Evolutionary conservation across 2,797 vertebrate genomes (phyloP).

Genomic region (Myotis pilosus): DNA sequence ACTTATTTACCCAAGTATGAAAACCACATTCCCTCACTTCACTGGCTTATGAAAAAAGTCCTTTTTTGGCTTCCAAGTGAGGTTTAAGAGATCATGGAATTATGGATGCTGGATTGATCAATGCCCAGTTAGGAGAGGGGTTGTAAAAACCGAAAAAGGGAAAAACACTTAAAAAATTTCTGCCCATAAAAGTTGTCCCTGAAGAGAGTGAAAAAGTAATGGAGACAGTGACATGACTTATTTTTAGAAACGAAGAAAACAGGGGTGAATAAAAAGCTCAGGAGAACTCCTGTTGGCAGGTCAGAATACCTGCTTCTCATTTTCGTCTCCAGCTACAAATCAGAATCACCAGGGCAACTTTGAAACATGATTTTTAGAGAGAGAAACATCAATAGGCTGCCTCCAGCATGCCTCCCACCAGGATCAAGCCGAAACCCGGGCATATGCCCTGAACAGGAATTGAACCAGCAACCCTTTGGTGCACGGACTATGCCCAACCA

Average conservation of each 20-base stretch:
- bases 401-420: background rate
- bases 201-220: background rate
- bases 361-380: background rate
- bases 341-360: background rate
- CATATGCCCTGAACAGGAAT: background rate
- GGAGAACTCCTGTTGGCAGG: background rate
- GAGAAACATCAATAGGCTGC: background rate
- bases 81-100: background rate
- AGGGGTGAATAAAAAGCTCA: background rate
- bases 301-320: background rate
- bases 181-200: conserved; percentile 2
- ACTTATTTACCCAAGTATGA: background rate
- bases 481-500: background rate
- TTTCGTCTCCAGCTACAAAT: background rate
- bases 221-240: background rate
- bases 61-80: background rate
- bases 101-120: background rate
- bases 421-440: background rate
- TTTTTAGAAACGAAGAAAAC: conserved; percentile 11
- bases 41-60: background rate
- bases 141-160: background rate
- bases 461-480: background rate
- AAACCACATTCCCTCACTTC: background rate
- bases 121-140: background rate
- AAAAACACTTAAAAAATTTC: background rate